Evolutionary conservation across 2,797 vertebrate genomes (phyloP), one percentile per base, ranked within the genome.

Genomic region (Babyrousa celebensis): DNA sequence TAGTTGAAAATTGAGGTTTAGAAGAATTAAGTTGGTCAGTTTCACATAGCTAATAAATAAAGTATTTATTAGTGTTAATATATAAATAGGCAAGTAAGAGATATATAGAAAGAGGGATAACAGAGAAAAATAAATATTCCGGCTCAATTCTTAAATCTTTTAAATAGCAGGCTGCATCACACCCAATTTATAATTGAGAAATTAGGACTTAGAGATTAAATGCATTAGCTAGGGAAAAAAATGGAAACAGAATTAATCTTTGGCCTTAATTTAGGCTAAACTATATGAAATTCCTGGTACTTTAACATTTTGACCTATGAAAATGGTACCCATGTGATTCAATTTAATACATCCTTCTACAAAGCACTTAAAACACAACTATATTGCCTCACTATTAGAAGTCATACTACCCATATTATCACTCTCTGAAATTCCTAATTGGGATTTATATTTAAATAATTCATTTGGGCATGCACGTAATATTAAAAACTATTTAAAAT

Each of bases 401-500:
- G 27, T 68, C 82, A n/a, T 71, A 74, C 83, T 91, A 60, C 25
- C 29, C 63, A 78, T 15, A 68, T 29, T 77, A 54, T 15, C 43
- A 87, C 48, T 62, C 36, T 71, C 54, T 65, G 56, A 95, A 94
- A 92, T 75, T 71, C 16, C 18, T 85, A 79, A 91, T 86, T 95
- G 95, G 27, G 3, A 89, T 29, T 83, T n/a, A 79, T 85, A 89
- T 68, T 25, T 87, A 92, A 85, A 72, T 84, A 43, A 87, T 74
- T 94, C 43, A 60, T 85, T 87, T 40, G 32, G 23, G 16, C 70
- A 80, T 60, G 15, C 6, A 68, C 3, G 48, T 54, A 87, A 86
- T 36, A 86, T 58, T 86, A 52, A 86, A 72, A 94, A 67, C 32
- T 8, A 86, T 83, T 94, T 96, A 62, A 90, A 94, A 91, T 86